Evolutionary conservation across 2,797 vertebrate species (phyloP).

Genomic region (Silurus aristotelis): DNA sequence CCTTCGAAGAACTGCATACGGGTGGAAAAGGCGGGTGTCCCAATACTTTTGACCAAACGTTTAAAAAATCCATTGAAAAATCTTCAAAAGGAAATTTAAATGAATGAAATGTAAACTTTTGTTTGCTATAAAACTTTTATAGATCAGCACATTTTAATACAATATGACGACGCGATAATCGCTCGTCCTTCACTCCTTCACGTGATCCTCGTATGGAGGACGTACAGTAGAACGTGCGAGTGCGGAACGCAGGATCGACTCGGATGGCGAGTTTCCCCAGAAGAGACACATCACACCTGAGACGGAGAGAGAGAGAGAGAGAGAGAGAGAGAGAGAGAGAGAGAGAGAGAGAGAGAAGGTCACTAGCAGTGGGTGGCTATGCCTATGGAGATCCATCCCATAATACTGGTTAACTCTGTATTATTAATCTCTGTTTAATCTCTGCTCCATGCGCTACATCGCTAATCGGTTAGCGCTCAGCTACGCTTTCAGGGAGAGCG

Average conservation of each 20-base stretch:
- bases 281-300: constrained; percentile 20
- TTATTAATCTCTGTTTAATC: constrained; percentile 21
- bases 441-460: background rate
- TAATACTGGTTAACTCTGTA: constrained; percentile 45
- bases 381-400: constrained; percentile 64
- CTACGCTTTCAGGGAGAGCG: background rate
- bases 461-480: background rate
- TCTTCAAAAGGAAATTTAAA: too few species aligned
- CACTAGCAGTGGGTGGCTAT: constrained; percentile 79
- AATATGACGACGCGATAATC: too few species aligned
- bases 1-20: too few species aligned
- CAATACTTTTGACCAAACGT: too few species aligned
- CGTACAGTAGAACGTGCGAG: too few species aligned
- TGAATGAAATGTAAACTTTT: too few species aligned
- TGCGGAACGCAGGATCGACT: background rate
- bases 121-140: too few species aligned
- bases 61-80: too few species aligned
- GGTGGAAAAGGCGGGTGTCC: too few species aligned
- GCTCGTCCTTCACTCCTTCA: too few species aligned
- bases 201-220: too few species aligned
- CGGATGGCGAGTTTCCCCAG: background rate
- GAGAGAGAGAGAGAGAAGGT: constrained; percentile 77
- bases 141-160: too few species aligned
- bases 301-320: background rate
- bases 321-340: constrained; percentile 58